Evolutionary conservation across 2,113 vertebrate genomes (phyloP), one percentile per base, ranked within the genome.

Genomic region (Menidia beryllina): DNA sequence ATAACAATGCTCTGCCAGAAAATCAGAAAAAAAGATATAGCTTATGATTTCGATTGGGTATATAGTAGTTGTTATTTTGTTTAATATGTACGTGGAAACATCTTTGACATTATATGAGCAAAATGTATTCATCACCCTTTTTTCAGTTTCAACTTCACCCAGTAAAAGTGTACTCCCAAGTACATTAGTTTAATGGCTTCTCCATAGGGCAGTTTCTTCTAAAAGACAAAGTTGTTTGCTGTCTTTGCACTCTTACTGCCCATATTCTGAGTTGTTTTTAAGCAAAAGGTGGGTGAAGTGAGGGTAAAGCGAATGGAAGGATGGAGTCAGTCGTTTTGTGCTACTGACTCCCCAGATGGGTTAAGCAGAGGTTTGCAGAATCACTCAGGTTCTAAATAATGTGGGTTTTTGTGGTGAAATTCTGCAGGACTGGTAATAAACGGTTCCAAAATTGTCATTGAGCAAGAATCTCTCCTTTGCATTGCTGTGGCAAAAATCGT

Each of bases 291-390:
- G 30, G 10, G 30, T 34, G 30, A 2, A 34, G 30, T 34, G 30
- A 55, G 52, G 39, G 48, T 39, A 36, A 67, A 70, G 75, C 75
- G 49, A 75, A 69, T 4, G 30, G 50, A 74, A 39, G 65, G 24
- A 69, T 3, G 7, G 24, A 48, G 24, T 19, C 54, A 34, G 55
- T 57, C 1, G 48, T 77, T 69, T 30, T 51, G 48, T 7, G 14
- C 45, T 24, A 7, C 75, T 30, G 36, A 47, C 47, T 67, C 63
- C 87, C 50, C 73, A 61, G 72, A 89, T 84, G 75, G 36, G 64
- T 81, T 79, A 79, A 74, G 67, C 82, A 71, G 69, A 82, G 69
- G 25, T 63, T 76, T 26, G 45, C 34, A 38, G 41, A 79, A 69
- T 56, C 60, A 27, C 51, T 72, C 59, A 75, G 60, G 74, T 62